Conservation (phyloP, 2,888 invertebrate species). For the Zootermopsis nevadensis region DNA sequence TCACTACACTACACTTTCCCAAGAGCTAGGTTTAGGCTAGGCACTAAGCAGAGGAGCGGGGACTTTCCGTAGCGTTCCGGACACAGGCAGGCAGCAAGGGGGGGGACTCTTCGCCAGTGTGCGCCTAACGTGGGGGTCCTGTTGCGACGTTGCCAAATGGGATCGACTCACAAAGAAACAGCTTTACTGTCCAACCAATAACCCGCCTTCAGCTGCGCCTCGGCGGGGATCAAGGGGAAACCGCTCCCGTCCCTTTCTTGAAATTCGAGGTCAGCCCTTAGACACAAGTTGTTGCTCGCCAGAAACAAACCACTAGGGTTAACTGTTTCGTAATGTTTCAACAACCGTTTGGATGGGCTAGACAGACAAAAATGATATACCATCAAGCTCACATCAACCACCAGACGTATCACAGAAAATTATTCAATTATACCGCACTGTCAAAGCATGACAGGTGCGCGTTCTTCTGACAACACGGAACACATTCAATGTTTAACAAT, state of each 20-base stretch:
- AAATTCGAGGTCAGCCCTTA: constrained; percentile 65
- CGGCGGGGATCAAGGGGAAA: constrained; percentile 12
- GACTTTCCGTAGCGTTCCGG: constrained; percentile 56
- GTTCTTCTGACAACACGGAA: not conserved
- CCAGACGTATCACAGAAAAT: not conserved
- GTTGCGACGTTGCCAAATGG: constrained; percentile 62
- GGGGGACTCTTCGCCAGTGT: constrained; percentile 52
- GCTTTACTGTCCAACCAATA: constrained; percentile 59
- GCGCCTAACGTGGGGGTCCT: constrained; percentile 56
- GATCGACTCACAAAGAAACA: constrained; percentile 62
- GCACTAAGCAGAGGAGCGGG: constrained; percentile 17
- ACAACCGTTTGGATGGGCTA: too few relatives aligned
- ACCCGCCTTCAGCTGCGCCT: constrained; percentile 45
- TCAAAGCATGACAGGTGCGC: not conserved
- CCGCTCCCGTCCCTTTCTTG: constrained; percentile 59
- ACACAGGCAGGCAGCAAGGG: constrained; percentile 52
- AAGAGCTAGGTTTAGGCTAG: constrained; percentile 46
- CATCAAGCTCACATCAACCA: not conserved
- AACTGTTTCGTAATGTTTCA: too few relatives aligned
- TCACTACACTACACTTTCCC: constrained; percentile 47
- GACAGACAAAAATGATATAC: not conserved
- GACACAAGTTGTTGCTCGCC: not conserved
- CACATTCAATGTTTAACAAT: not conserved
- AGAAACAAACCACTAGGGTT: too few relatives aligned
- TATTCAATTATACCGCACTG: not conserved